Conservation (phyloP, 2,113 vertebrate species). For the Hemiprocne comata region DNA sequence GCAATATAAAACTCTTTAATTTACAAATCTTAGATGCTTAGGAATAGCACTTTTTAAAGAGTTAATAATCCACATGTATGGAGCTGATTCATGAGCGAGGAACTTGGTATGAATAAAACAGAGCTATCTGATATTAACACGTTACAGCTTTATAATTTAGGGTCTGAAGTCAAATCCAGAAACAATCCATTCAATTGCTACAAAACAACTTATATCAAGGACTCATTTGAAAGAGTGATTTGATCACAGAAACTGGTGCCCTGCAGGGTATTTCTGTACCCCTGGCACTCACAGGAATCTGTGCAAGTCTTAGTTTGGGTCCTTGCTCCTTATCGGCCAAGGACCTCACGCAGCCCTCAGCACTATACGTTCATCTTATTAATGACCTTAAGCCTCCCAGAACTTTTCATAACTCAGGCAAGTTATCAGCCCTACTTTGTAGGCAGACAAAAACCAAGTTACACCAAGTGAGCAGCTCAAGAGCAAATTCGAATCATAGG, state of each 20-base stretch:
- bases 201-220: neutral
- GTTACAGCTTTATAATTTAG: neutral
- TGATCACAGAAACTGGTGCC: neutral
- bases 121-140: neutral
- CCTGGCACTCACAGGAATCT: neutral
- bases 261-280: neutral
- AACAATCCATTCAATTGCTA: neutral
- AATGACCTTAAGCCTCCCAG: neutral
- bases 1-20: conserved; percentile 45
- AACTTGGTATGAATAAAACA: conserved; percentile 19
- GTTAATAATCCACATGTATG: neutral
- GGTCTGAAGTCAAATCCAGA: conserved; percentile 17
- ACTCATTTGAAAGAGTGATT: neutral
- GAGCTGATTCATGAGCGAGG: neutral
- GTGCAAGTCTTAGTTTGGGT: neutral
- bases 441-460: neutral
- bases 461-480: neutral
- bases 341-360: neutral
- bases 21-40: conserved; percentile 23
- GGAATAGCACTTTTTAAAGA: conserved; percentile 36
- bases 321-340: neutral
- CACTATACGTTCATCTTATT: neutral
- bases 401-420: neutral
- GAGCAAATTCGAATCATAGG: neutral
- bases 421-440: neutral